Percentiles rank a stretch among this genome's conserved stretches.
phyloP scores from a whole-genome alignment of 2,888 invertebrate genomes.

The Julus scanicus region DNA sequence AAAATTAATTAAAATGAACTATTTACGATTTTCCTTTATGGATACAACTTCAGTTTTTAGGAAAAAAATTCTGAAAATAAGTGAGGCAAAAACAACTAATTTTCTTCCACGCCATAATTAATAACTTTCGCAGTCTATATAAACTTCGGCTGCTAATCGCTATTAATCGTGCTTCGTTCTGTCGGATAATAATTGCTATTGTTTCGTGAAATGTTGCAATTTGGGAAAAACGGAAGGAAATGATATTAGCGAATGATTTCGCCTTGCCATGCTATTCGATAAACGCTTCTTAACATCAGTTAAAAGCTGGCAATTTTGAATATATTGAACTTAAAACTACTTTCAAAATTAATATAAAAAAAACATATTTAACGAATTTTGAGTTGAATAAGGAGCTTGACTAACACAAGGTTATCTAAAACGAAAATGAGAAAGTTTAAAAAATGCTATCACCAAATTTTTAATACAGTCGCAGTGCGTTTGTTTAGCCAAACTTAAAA shows the following conservation, averaged over 20 bases:
- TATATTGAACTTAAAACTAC: no score
- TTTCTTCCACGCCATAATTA: neutral
- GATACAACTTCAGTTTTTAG: neutral
- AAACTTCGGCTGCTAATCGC: neutral
- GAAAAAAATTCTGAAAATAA: neutral
- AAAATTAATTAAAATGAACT: neutral
- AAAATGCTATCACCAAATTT: no score
- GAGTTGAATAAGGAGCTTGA: no score
- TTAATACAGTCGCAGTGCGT: no score
- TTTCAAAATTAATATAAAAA: no score
- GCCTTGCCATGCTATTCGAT: neutral
- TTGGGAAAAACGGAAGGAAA: constrained; percentile 10
- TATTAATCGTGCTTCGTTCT: neutral
- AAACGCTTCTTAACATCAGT: neutral
- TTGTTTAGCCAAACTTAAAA: no score
- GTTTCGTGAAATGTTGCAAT: neutral
- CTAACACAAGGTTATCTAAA: no score
- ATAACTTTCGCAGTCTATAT: neutral
- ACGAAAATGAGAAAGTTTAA: no score
- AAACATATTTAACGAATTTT: no score
- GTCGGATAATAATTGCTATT: neutral
- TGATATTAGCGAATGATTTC: neutral
- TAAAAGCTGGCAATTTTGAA: no score
- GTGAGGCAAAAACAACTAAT: neutral
- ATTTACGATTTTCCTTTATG: neutral